Base-by-base conservation (phyloP, 2,797 vertebrate genomes). In the Botia kubotai region DNA sequence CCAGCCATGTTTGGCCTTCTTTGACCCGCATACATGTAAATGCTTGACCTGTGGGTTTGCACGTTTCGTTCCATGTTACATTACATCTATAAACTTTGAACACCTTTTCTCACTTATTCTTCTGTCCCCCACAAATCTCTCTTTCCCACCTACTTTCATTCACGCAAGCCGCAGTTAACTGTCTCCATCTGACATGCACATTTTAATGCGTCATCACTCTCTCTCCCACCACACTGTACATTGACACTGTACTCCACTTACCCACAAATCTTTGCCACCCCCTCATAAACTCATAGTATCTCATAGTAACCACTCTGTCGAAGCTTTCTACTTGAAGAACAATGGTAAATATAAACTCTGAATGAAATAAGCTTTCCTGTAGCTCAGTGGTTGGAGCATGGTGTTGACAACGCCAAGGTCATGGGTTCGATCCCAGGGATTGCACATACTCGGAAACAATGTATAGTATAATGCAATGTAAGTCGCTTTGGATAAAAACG, bases 221-320 rank as follows among this genome's bases (percentile, higher is more conserved):
- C 82, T 29, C 36, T 68, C 68, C 80, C 81, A 71, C 69, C 13
- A 80, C 75, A 80, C 87, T 90, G 84, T 74, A 60, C 79, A 21
- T 17, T 74, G 71, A 33, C 19, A 80, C 71, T 67, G 62, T 60
- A 68, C 72, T 80, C 62, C 33, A 48, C 62, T 65, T 57, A 55
- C 75, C 53, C 57, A 43, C 77, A 73, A 72, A 70, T 72, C 69
- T 67, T 65, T 29, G 10, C 53, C 67, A 39, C 78, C 68, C 72
- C 46, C 58, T 60, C 26, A n/a, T 55, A 57, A 58, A 68, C 12
- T 23, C 66, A 53, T 26, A 26, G 21, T 43, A 23, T 46, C 70
- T 60, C 68, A 74, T 26, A 48, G 21, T 13, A 33, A 53, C 55
- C 29, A 65, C 62, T 65, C 53, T 53, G 16, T 66, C 19, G 65